A percentile compares a stretch with the other conserved stretches of the same genome.
phyloP scores from a whole-genome alignment of 2,797 vertebrate genomes.

The Dallia pectoralis region DNA sequence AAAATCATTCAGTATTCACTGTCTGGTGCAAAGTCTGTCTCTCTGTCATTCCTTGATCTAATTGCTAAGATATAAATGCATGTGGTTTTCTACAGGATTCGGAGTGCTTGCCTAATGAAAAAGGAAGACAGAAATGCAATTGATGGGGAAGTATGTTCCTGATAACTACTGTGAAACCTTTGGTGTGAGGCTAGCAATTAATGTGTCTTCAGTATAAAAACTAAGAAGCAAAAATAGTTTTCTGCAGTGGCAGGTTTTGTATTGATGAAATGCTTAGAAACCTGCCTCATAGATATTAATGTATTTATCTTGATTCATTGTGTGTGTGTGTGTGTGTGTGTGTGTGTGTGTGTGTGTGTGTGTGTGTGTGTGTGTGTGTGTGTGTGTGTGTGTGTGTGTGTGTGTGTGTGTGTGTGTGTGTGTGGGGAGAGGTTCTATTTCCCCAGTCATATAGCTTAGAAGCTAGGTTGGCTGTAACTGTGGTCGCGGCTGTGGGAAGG shows the following conservation, averaged over 20 bases:
- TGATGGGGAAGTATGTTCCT: constrained; percentile 9
- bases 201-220: not conserved
- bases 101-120: constrained; percentile 18
- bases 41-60: constrained; percentile 26
- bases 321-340: constrained; percentile 4
- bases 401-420: constrained; percentile 31
- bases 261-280: not conserved
- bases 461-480: constrained; percentile 12
- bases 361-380: constrained; percentile 7
- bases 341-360: constrained; percentile 6
- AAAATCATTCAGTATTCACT: constrained; percentile 32
- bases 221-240: too few species aligned
- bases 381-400: constrained; percentile 11
- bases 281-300: not conserved
- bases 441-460: constrained; percentile 33
- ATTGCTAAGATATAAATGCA: constrained; percentile 38
- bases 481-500: constrained; percentile 31
- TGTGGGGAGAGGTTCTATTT: not conserved
- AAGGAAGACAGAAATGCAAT: constrained; percentile 13
- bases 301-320: not conserved
- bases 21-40: constrained; percentile 19
- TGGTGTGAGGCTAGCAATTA: not conserved
- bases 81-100: constrained; percentile 27
- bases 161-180: not conserved
- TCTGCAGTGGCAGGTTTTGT: not conserved